Evolutionary conservation across 2,888 invertebrate genomes (phyloP).

Genomic region (Hyles lineata): DNA sequence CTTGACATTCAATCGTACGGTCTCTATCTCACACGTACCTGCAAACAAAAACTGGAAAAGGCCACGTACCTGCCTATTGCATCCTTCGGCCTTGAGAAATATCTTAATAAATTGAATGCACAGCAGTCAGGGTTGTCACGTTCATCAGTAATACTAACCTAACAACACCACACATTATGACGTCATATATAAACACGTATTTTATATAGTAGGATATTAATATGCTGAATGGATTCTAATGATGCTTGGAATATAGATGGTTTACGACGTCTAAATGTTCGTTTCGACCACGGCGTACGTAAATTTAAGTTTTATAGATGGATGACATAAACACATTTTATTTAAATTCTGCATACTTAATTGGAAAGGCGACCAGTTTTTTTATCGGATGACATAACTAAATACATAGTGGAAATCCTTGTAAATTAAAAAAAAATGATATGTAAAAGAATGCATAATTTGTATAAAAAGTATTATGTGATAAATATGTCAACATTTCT

Average conservation of each 20-base stretch:
- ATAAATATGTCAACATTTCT: not conserved
- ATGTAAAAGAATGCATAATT: not conserved
- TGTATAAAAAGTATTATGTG: not conserved
- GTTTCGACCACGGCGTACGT: not conserved
- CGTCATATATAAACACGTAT: not conserved
- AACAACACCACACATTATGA: not conserved
- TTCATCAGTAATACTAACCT: not conserved
- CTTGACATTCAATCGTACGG: slow-evolving; percentile 30
- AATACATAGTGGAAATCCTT: not conserved
- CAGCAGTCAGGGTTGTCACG: slow-evolving; percentile 20
- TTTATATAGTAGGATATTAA: not conserved
- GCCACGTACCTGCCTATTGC: slow-evolving; percentile 30
- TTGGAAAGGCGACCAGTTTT: not conserved
- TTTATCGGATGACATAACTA: not conserved
- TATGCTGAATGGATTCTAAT: not conserved
- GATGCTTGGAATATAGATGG: not conserved
- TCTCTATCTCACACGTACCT: slow-evolving; percentile 21
- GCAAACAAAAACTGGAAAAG: slow-evolving; percentile 30
- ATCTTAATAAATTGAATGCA: slow-evolving; percentile 32
- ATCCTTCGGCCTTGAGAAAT: slow-evolving; percentile 30
- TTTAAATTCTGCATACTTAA: slow-evolving; percentile 7
- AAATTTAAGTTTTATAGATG: slow-evolving; percentile 7
- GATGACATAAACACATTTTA: not conserved
- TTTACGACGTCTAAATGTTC: not conserved
- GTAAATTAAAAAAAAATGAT: not conserved